These are phyloP conservation scores for Pluvianellus socialis DNA, from an alignment of 2,113 vertebrate species.

Conservation along the genomic window DNA sequence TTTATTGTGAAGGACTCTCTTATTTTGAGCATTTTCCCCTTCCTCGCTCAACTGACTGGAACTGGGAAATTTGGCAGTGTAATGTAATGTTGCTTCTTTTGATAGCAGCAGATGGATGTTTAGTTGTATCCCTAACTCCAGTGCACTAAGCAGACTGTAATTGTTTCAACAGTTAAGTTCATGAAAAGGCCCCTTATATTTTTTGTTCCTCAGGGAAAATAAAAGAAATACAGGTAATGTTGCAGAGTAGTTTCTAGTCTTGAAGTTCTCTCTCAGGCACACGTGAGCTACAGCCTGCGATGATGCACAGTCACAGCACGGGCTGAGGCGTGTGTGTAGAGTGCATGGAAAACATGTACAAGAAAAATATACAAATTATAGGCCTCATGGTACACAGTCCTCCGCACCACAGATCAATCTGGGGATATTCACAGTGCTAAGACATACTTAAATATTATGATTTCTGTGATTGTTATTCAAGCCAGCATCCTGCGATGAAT, in stretches of 20 bases:
- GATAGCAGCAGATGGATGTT: background rate
- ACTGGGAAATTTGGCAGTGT: background rate
- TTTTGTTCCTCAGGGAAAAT: background rate
- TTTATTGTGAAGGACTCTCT: background rate
- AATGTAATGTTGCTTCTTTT: background rate
- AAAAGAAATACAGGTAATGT: background rate
- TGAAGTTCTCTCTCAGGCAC: background rate
- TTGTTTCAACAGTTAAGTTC: background rate
- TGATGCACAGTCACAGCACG: background rate
- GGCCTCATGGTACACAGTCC: background rate
- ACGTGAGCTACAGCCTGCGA: background rate
- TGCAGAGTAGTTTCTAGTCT: background rate
- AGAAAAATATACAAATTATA: background rate
- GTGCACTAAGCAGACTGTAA: background rate
- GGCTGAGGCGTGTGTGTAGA: background rate
- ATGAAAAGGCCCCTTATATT: background rate
- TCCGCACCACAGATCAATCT: background rate
- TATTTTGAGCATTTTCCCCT: background rate
- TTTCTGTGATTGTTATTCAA: background rate
- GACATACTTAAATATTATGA: background rate
- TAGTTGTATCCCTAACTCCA: background rate
- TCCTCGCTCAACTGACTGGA: background rate
- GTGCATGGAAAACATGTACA: background rate
- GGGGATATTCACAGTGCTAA: background rate
- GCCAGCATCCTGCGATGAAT: background rate